phyloP scores from a whole-genome alignment of 2,797 vertebrate species.

The Helarctos malayanus region DNA sequence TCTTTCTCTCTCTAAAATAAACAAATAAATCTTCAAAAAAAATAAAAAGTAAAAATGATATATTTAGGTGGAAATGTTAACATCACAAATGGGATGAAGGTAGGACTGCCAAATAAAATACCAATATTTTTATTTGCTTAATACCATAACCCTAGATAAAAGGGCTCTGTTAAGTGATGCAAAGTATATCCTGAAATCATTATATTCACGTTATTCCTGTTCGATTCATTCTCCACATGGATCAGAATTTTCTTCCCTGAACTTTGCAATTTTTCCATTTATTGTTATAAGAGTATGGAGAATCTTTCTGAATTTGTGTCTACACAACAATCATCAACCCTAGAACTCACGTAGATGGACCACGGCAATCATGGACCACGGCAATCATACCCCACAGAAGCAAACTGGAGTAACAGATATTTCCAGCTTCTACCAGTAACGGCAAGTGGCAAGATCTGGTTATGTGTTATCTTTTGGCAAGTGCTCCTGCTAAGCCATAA shows the following conservation, averaged over 20 bases:
- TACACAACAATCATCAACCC: not conserved
- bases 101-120: not conserved
- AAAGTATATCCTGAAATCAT: not conserved
- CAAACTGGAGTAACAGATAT: not conserved
- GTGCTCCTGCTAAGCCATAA: not conserved
- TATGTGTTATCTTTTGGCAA: not conserved
- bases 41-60: not conserved
- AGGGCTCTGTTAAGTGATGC: not conserved
- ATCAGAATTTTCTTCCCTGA: not conserved
- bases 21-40: not conserved
- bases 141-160: not conserved
- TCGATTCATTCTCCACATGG: not conserved
- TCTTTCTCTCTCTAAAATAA: not conserved
- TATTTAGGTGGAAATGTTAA: not conserved
- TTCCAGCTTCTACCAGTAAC: not conserved
- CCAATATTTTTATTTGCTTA: not conserved
- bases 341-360: not conserved
- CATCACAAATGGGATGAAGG: not conserved
- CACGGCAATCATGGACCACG: rapidly evolving
- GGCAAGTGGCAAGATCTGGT: too few relatives aligned
- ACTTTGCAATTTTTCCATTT: not conserved
- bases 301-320: not conserved
- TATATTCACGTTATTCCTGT: not conserved
- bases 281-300: not conserved
- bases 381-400: not conserved